Evolutionary conservation across 2,888 invertebrate genomes (phyloP).

Genomic region (Gortyna flavago): DNA sequence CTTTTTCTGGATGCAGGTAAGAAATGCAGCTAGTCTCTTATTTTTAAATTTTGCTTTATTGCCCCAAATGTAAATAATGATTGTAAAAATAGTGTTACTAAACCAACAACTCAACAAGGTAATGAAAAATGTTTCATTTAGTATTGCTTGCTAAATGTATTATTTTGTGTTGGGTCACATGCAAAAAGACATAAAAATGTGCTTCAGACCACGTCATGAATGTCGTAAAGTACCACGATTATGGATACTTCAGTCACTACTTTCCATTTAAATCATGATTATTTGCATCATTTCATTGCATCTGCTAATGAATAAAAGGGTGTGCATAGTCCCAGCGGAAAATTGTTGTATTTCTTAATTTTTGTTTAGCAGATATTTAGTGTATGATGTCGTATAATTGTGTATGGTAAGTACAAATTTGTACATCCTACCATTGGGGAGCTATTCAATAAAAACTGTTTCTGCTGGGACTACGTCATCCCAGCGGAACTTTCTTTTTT

Average conservation of each 20-base stretch:
- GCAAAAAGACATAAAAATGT: not conserved
- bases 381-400: too few relatives aligned
- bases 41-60: not conserved
- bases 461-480: too few relatives aligned
- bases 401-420: too few relatives aligned
- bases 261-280: not conserved
- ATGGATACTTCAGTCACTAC: not conserved
- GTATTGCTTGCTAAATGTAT: not conserved
- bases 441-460: too few relatives aligned
- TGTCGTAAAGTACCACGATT: not conserved
- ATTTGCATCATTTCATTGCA: too few relatives aligned
- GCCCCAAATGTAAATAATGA: not conserved
- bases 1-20: slow-evolving; percentile 99
- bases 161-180: not conserved
- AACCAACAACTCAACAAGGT: not conserved
- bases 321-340: too few relatives aligned
- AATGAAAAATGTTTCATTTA: slow-evolving; percentile 5
- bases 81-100: not conserved
- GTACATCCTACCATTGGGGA: too few relatives aligned
- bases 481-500: too few relatives aligned
- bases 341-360: too few relatives aligned
- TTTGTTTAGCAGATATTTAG: too few relatives aligned
- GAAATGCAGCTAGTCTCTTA: not conserved
- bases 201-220: not conserved
- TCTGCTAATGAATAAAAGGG: not conserved